Base-by-base conservation (phyloP, 2,113 vertebrate genomes). In the Morone chrysops region DNA sequence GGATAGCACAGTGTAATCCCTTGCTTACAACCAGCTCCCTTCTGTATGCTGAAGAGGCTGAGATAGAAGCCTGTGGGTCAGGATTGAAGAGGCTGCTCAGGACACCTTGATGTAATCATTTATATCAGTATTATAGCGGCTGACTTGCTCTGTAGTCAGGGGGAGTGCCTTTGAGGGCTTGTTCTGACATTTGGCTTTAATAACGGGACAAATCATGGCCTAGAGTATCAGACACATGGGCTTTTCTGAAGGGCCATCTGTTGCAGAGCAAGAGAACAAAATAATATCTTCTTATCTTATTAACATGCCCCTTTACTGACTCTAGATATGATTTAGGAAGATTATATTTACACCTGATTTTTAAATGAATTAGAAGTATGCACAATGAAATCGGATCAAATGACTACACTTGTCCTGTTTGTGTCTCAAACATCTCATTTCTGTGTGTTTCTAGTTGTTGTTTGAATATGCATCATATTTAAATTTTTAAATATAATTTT, bases 181-280 rank as follows among this genome's bases (percentile, higher is more conserved):
- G 47, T 78, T 87, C 56, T 78, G 68, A 85, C 59, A 82, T 83
- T 85, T 89, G 81, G 68, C 78, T 85, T 82, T 70, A 82, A 77
- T 81, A 78, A 75, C 5, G 69, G 66, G 82, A 80, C 79, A 60
- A 77, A 78, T 70, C 50, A 50, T 45, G 75, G 69, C 85, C 72
- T 69, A 0, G 17, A 77, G 57, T 61, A 63, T 62, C 63, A 73
- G 62, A 75, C 70, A 81, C 62, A 82, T 59, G 69, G 80, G 70
- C 50, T 78, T 69, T 75, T 77, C 47, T 66, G 20, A 50, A n/a
- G 9, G 25, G 8, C 78, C 84, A 90, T 92, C 86, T 87, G 83
- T 73, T 83, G 6, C 36, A 57, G 53, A 73, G 68, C 68, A 14
- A 36, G 40, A 50, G 47, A 73, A 63, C 41, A 43, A 75, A 38